Evolutionary conservation across 1,140 invertebrate species (phyloP), one percentile per base, ranked within the genome.

Genomic region (Leptinotarsa lineolata): DNA sequence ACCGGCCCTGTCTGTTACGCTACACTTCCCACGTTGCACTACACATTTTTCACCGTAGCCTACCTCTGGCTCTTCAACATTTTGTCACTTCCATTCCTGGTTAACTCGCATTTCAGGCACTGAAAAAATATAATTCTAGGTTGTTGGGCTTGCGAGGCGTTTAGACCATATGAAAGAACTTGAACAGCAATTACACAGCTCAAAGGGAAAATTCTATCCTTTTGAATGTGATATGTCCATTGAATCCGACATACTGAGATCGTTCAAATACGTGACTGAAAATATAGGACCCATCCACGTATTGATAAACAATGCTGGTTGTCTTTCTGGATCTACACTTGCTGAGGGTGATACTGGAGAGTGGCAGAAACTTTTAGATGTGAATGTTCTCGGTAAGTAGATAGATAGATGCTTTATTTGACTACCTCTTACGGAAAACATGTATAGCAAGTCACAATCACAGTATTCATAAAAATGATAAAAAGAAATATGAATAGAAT

Each of bases 231-330:
- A 95, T 81, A 80, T 95, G 2, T 84, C 85, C 2, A 88, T 90
- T n/a, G 88, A 89, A 78, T 85, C 88, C 1, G 90, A 92, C 0
- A 88, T 95, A 54, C 79, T 88, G 13, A 82, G 83, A 18, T 88
- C 91, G 46, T 94, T 95, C 79, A 79, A 88, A 68, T 89, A 87
- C 86, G 86, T 90, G 15, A 85, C 89, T 59, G 81, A 86, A 11
- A 86, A 87, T 3, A 84, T 90, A 45, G 91, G 90, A 6, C 88
- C 89, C n/a, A 85, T 92, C 1, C 89, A 93, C 79, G 84, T 94
- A 3, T 84, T 93, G 64, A 85, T 95, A 30, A 95, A 94, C 80
- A 93, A 92, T 80, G 93, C 93, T 4, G 93, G 91, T 3, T 79
- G 90, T 80, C 76, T 70, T 73, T 59, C 39, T 75, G 77, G 74